A percentile compares a stretch with the other conserved stretches of the same genome.
Evolutionary conservation across 2,113 vertebrate species (phyloP).

Genomic region (Labeo catla): DNA sequence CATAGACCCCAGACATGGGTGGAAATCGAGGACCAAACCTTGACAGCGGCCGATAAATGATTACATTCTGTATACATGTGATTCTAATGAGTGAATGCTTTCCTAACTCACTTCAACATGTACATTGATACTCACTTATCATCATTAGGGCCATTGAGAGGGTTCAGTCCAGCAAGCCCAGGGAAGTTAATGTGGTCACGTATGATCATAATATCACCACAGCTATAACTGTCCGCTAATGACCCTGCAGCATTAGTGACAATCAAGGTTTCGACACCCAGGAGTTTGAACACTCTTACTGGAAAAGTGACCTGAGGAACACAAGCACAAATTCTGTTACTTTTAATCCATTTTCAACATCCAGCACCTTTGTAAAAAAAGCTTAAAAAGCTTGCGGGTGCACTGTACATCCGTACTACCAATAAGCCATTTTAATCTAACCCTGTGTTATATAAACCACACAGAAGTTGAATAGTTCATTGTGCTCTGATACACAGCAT

Average conservation of each 20-base stretch:
- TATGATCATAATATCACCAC: slow-evolving; percentile 84
- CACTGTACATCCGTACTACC: background rate
- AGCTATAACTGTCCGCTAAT: slow-evolving; percentile 74
- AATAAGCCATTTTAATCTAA: background rate
- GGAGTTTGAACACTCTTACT: slow-evolving; percentile 79
- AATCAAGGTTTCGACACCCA: slow-evolving; percentile 81
- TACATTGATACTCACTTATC: slow-evolving; percentile 71
- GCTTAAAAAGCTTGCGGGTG: background rate
- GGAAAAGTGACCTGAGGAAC: slow-evolving; percentile 78
- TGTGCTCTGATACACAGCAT: slow-evolving; percentile 30
- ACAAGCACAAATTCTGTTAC: background rate
- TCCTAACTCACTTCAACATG: background rate
- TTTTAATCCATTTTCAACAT: slow-evolving; percentile 23
- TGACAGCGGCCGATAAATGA: background rate
- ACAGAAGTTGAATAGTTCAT: slow-evolving; percentile 46
- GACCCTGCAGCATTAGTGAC: slow-evolving; percentile 84
- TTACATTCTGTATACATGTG: background rate
- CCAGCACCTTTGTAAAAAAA: background rate
- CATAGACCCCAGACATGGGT: slow-evolving; percentile 78
- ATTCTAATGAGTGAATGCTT: background rate
- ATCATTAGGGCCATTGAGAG: slow-evolving; percentile 79
- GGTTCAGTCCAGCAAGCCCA: slow-evolving; percentile 77
- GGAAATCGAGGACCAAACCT: slow-evolving; percentile 85
- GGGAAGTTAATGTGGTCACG: slow-evolving; percentile 83
- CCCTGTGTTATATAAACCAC: slow-evolving; percentile 32